A percentile compares a stretch with the other conserved stretches of the same genome.
These are phyloP conservation scores for Fulica atra DNA, from an alignment of 2,113 vertebrate species.

Conservation along the genomic window DNA sequence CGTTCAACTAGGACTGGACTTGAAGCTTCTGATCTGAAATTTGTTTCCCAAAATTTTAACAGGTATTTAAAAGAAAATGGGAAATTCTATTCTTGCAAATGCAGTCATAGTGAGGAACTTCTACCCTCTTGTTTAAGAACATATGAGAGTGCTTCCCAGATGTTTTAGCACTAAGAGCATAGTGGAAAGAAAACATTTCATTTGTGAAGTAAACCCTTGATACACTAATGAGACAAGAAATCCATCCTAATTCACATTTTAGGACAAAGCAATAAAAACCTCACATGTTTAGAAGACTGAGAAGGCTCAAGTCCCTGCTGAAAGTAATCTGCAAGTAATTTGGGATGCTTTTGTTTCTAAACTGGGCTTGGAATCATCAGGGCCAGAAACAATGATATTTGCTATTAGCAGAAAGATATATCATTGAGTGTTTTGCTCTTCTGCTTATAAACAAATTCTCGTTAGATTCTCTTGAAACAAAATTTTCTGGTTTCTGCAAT, in stretches of 20 bases:
- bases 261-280: neutral
- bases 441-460: neutral
- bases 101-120: neutral
- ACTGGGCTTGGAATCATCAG: neutral
- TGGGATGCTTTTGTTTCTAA: neutral
- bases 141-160: neutral
- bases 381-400: neutral
- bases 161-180: neutral
- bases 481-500: neutral
- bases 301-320: slow-evolving; percentile 4
- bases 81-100: neutral
- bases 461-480: neutral
- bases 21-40: neutral
- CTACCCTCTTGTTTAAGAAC: neutral
- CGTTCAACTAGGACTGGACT: neutral
- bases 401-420: slow-evolving; percentile 16
- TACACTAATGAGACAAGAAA: neutral
- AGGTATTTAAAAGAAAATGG: neutral
- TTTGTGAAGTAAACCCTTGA: slow-evolving; percentile 17
- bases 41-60: neutral
- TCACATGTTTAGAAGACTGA: neutral
- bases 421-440: slow-evolving; percentile 19
- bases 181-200: slow-evolving; percentile 1
- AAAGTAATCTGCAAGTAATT: slow-evolving; percentile 27
- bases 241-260: neutral